phyloP scores from a whole-genome alignment of 2,888 invertebrate genomes.

The Buathra laborator region DNA sequence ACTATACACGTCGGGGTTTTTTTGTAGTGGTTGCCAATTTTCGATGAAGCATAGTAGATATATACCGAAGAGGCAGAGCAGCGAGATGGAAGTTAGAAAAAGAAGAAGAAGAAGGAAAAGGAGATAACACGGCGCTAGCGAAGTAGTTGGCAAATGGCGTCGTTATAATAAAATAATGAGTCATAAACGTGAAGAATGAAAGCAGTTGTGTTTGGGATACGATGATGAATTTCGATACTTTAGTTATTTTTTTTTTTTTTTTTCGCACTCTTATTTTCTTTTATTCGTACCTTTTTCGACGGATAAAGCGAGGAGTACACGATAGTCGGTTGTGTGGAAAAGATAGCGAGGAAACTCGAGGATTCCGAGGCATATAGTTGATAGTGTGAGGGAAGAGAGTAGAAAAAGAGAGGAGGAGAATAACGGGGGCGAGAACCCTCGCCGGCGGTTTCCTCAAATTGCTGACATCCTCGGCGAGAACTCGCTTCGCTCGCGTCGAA shows the following conservation, averaged over 20 bases:
- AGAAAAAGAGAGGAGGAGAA: background rate
- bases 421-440: background rate
- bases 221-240: conserved; percentile 31
- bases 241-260: background rate
- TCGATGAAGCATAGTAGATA: background rate
- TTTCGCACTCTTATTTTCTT: background rate
- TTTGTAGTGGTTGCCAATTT: background rate
- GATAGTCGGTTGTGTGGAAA: background rate
- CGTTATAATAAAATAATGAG: conserved; percentile 41
- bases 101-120: background rate
- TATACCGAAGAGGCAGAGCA: background rate
- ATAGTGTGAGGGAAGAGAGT: background rate
- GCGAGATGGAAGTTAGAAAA: no score
- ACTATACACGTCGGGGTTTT: background rate
- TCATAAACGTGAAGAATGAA: conserved; percentile 32
- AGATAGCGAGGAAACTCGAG: conserved; percentile 3
- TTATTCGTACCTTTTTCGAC: background rate
- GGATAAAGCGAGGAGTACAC: background rate
- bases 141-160: conserved; percentile 6
- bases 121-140: background rate
- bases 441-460: conserved; percentile 32
- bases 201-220: conserved; percentile 6
- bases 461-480: conserved; percentile 32
- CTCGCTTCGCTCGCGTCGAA: conserved; percentile 13
- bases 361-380: background rate